These are phyloP conservation scores for Brachyrhaphis roseni DNA, from an alignment of 2,797 vertebrate genomes.

Conservation along the genomic window DNA sequence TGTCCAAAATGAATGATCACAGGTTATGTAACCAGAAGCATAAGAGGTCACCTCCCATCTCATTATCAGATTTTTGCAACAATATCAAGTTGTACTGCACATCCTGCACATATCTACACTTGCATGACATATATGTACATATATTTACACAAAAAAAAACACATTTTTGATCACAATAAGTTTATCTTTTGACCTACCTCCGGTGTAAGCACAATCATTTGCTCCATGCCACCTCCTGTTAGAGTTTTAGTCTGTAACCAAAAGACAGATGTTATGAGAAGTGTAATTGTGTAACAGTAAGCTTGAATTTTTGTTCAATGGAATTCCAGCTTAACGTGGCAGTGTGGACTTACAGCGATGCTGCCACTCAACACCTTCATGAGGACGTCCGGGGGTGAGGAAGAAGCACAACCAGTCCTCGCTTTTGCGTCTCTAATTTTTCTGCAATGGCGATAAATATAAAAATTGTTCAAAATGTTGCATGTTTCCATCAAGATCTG, in stretches of 20 bases:
- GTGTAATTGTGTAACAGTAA: not conserved
- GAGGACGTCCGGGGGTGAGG: conserved; percentile 76
- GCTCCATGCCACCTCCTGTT: conserved; percentile 87
- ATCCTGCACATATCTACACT: not conserved
- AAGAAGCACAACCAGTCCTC: conserved; percentile 56
- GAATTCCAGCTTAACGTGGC: not conserved
- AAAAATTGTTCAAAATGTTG: not conserved
- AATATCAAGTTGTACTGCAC: not conserved
- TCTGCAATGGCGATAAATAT: conserved; percentile 59
- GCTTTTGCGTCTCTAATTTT: conserved; percentile 77
- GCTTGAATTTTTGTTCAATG: not conserved
- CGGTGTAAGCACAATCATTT: conserved; percentile 76
- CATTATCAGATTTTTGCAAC: not conserved
- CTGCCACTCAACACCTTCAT: conserved; percentile 93
- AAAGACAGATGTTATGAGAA: conserved; percentile 11
- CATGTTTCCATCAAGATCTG: not conserved
- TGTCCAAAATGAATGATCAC: conserved; percentile 16
- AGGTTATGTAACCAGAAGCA: not conserved
- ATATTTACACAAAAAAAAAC: not conserved
- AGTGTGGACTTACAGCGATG: conserved; percentile 80
- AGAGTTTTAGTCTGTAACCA: conserved; percentile 88
- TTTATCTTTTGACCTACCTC: conserved; percentile 81
- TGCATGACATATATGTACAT: not conserved
- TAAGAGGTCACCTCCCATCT: not conserved
- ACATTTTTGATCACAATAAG: conserved; percentile 7